These are phyloP conservation scores for Haliclona indistincta DNA, from an alignment of 37 sponge, comb jelly and placozoan genomes.

Conservation along the genomic window DNA sequence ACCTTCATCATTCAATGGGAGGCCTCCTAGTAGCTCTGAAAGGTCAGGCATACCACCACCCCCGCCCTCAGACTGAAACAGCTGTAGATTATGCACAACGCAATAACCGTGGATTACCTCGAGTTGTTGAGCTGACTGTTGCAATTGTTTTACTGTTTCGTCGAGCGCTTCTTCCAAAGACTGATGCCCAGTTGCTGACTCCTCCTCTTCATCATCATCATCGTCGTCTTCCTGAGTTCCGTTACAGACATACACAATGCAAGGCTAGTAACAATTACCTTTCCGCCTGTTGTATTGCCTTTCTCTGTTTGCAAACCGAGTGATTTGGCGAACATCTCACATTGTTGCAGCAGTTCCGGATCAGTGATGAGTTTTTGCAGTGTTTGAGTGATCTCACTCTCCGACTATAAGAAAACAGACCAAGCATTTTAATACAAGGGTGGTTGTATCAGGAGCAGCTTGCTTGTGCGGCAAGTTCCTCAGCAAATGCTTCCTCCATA, in stretches of 20 bases:
- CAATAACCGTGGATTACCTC: neutral
- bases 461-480: slow-evolving; percentile 43
- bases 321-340: slow-evolving; percentile 38
- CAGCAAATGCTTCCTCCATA: slow-evolving; percentile 34
- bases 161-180: slow-evolving; percentile 48
- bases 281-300: no score
- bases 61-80: no score
- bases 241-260: slow-evolving; percentile 11
- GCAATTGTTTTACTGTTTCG: slow-evolving; percentile 46
- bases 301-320: slow-evolving; percentile 10
- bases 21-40: neutral
- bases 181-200: neutral
- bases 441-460: no score
- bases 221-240: slow-evolving; percentile 10
- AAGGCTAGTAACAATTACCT: slow-evolving; percentile 4
- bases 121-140: slow-evolving; percentile 18
- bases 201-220: slow-evolving; percentile 5
- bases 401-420: slow-evolving; percentile 17
- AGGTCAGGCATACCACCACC: neutral
- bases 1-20: neutral
- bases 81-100: neutral
- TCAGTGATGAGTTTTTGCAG: slow-evolving; percentile 40
- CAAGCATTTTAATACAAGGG: neutral
- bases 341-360: slow-evolving; percentile 75
- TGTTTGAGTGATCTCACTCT: slow-evolving; percentile 56